Evolutionary conservation across 2,888 invertebrate genomes (phyloP), one percentile per base, ranked within the genome.

Genomic region (Netelia melanura): DNA sequence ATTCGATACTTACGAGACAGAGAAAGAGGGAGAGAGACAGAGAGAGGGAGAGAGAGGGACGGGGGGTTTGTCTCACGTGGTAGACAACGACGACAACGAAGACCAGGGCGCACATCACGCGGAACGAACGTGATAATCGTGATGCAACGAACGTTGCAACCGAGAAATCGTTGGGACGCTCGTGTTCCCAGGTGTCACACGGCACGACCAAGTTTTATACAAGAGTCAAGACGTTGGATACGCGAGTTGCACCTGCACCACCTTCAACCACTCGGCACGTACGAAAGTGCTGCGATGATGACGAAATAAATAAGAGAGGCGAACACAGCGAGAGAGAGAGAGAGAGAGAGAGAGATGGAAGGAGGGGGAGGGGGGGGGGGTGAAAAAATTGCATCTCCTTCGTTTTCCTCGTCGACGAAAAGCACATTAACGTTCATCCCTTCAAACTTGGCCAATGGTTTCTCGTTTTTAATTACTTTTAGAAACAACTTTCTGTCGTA

Each of bases 1-100:
- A 58, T 71, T 80, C 61, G 84, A 80, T 75, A 71, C 52, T 76
- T 80, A 80, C 80, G 75, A 38, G 75, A 70, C 67, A 43, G 44
- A 71, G 30, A 30, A 1, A 5, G 38, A 6, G 38, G 6, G 38
- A 38, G 30, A 43, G 44, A 71, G 30, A 30, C 3, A 5, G 38
- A 6, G 38, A 3, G n/a, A 0, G 6, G 25, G 30, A 65, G 25
- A 25, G 3, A 0, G 38, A 6, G 38, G 38, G 38, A 17, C 17
- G 21, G 21, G 21, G 21, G 21, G 21, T 1, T 21, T 21, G 6
- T 38, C 3, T 38, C 38, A 8, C 52, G 54, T 17, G 44, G 67
- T 67, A 21, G 67, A 71, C n/a, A 21, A 21, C 17, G 72, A 44
- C 62, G 52, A 21, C 72, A 61, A 44, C 52, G 17, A 64, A 75